Evolutionary conservation across 2,797 vertebrate genomes (phyloP), one percentile per base, ranked within the genome.

Genomic region (Balearica regulorum): DNA sequence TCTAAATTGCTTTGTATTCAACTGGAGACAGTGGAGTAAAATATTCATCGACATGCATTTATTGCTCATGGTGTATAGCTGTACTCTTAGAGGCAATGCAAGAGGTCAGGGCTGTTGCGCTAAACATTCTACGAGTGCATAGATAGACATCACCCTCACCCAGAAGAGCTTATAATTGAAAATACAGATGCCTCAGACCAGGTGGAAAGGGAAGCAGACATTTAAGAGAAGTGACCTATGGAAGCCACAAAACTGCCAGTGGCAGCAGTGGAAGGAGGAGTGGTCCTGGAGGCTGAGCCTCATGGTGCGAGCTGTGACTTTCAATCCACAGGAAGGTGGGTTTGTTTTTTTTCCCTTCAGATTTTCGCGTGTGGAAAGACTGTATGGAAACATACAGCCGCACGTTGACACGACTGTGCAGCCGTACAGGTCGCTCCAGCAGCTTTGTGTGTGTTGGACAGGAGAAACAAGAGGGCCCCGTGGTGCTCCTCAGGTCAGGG

Each of bases 341-440:
- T 87, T 82, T 16, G 19, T 65, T 90, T 79, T 31, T 51, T 91
- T 91, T 89, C 60, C 64, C 37, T 73, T 49, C 48, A 21, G 37
- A 25, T 6, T 57, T 54, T 11, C 0, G 0, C 1, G 2, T 1
- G 1, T 55, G 75, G 71, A n/a, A 64, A 6, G 44, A 2, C n/a
- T 1, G 37, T 11, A 1, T 2, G 46, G 70, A 53, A 80, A 49
- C 1, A 0, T 54, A 15, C 29, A 72, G 85, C 20, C 5, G 0
- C 26, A 3, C 49, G 1, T 2, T 15, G 66, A 57, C 24, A 25
- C 0, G 1, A 16, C 75, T 2, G 5, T 28, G 57, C 64, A 25
- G 80, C 11, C 16, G 0, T 18, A 39, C 28, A 20, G 35, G 33
- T 57, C 39, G 33, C 68, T 8, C 44, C n/a, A 5, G 77, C 66